Evolutionary conservation across 2,113 vertebrate species (phyloP), one percentile per base, ranked within the genome.

Genomic region (Elephas maximus): DNA sequence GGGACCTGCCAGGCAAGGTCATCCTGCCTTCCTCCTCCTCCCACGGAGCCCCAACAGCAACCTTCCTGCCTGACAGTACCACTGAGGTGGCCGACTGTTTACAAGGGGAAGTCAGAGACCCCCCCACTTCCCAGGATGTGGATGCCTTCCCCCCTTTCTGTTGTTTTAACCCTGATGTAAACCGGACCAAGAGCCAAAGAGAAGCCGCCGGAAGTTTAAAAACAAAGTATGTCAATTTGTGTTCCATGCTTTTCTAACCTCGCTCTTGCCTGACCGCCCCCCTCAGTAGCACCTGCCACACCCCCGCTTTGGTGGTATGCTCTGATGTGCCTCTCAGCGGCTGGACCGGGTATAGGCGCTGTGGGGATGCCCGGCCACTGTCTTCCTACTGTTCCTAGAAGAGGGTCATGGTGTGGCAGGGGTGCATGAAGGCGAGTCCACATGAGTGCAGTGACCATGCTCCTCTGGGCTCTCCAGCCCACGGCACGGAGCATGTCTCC

Each of bases 361-460:
- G 2, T 0, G 53, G 14, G 14, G 57, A 18, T 17, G 15, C 8
- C 17, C 0, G 3, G 51, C 88, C 8, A 17, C 45, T 6, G 69
- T 5, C 20, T 6, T 63, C 14, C 14, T 21, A 6, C 28, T 3
- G 5, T 4, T 3, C 30, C n/a, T 3, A 18, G n/a, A 76, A n/a
- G 23, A 28, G 62, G 0, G 1, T 37, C 37, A 33, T 33, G 7
- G 24, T 2, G 0, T 2, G 10, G 41, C 2, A 8, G 45, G 53
- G 8, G 60, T 23, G 41, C 63, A 33, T 6, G 1, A 11, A 17
- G 0, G 0, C 3, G 4, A 67, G 48, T 1, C 0, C 7, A 15
- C 41, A 6, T 0, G 0, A 74, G 15, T 6, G 2, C 6, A 37
- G 5, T 0, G 5, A 3, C 10, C 23, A 15, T 1, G 23, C 1